A percentile compares a stretch with the other conserved stretches of the same genome.
Evolutionary conservation across 2,113 vertebrate species (phyloP).

Genomic region (Ailurus styani): DNA sequence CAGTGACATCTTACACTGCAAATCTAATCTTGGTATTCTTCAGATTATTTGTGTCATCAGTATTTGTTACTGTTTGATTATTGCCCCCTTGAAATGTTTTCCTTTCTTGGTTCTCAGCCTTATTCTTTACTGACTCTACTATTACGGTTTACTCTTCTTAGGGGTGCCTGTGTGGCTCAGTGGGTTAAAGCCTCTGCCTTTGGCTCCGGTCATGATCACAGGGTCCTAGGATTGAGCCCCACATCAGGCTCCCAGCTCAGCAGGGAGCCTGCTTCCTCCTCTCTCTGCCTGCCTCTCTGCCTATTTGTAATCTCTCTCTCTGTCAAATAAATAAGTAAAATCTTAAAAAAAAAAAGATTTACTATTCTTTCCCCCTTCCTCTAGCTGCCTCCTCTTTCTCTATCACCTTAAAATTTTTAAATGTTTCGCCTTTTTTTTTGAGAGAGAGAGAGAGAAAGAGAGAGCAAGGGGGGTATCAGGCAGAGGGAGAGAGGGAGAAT

Average conservation of each 20-base stretch:
- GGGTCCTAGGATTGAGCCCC: too few species aligned
- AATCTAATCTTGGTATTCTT: background rate
- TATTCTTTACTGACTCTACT: background rate
- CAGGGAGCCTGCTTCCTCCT: too few species aligned
- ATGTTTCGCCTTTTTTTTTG: background rate
- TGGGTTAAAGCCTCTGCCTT: too few species aligned
- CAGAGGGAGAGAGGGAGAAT: background rate
- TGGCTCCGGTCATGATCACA: too few species aligned
- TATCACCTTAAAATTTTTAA: background rate
- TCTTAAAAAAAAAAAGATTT: too few species aligned
- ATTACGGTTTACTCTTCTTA: background rate
- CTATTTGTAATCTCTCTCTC: too few species aligned
- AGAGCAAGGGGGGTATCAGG: background rate
- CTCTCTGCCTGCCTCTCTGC: too few species aligned
- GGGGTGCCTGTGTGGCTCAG: too few species aligned
- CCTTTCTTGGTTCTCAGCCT: background rate
- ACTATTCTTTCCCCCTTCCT: background rate
- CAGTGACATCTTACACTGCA: rapidly evolving
- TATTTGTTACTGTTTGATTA: too few species aligned
- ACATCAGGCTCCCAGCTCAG: too few species aligned
- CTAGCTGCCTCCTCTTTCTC: background rate
- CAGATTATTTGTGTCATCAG: too few species aligned
- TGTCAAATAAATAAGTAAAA: too few species aligned
- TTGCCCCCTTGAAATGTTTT: background rate
- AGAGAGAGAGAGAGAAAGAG: background rate